phyloP scores from a whole-genome alignment of 2,113 vertebrate genomes.

The Scomber scombrus region DNA sequence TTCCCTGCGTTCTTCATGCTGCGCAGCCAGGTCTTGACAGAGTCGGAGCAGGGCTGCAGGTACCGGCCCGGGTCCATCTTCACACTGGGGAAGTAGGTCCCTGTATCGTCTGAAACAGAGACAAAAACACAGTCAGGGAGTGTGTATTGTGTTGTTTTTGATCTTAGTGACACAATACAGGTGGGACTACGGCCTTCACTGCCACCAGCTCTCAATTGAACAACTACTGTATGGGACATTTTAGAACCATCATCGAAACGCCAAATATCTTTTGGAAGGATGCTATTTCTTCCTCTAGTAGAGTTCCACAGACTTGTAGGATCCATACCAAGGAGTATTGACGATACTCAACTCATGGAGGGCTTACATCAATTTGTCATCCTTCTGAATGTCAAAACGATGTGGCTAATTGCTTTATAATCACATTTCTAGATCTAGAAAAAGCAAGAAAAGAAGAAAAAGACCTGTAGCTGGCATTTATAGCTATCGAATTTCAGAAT shows the following conservation, averaged over 20 bases:
- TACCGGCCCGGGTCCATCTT: conserved; percentile 92
- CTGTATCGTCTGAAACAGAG: conserved; percentile 87
- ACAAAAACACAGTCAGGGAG: neutral
- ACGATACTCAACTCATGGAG: neutral
- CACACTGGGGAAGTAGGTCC: conserved; percentile 94
- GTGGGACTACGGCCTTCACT: no score
- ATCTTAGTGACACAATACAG: neutral
- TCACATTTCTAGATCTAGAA: neutral
- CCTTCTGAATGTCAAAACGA: neutral
- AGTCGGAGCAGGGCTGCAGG: conserved; percentile 90
- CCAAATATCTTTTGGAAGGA: no score
- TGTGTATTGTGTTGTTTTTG: neutral
- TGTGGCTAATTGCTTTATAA: no score
- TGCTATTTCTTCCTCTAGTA: no score
- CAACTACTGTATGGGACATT: no score
- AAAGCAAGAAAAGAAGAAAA: neutral
- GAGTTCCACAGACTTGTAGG: no score
- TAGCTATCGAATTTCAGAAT: no score
- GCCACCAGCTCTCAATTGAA: no score
- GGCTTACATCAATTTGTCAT: neutral
- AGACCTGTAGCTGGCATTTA: no score
- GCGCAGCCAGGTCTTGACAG: conserved; percentile 92
- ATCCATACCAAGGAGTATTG: neutral
- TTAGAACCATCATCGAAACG: no score
- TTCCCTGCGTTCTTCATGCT: conserved; percentile 91